phyloP scores from a whole-genome alignment of 2,888 invertebrate species.

The Limnephilus rhombicus region DNA sequence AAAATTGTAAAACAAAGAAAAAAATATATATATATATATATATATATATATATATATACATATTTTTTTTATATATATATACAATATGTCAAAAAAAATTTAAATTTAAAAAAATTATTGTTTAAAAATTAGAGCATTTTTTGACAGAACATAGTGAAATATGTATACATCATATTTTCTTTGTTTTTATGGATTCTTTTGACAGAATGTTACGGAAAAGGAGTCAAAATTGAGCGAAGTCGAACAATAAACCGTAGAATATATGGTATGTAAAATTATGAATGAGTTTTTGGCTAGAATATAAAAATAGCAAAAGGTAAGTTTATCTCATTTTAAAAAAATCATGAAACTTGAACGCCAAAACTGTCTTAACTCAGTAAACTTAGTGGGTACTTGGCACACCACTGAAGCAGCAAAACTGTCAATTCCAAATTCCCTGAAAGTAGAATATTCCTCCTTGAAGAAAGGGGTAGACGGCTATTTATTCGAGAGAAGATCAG shows the following conservation, averaged over 20 bases:
- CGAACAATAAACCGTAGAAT: background rate
- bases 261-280: no score
- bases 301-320: background rate
- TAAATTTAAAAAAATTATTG: no score
- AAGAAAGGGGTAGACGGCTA: constrained; percentile 13
- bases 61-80: no score
- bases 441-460: constrained; percentile 17
- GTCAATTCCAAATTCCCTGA: constrained; percentile 23
- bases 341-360: background rate
- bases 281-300: no score
- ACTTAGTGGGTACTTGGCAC: background rate
- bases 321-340: background rate
- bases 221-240: background rate
- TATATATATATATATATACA: no score
- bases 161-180: no score
- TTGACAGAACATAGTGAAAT: no score
- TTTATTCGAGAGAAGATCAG: constrained; percentile 13
- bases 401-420: constrained; percentile 11
- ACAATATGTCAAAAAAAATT: no score
- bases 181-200: background rate
- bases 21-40: no score
- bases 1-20: no score
- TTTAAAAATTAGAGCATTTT: no score
- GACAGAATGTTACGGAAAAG: background rate
- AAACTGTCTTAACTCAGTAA: constrained; percentile 1